Evolutionary conservation across 2,888 invertebrate genomes (phyloP), one percentile per base, ranked within the genome.

Genomic region (Erebia aethiops): DNA sequence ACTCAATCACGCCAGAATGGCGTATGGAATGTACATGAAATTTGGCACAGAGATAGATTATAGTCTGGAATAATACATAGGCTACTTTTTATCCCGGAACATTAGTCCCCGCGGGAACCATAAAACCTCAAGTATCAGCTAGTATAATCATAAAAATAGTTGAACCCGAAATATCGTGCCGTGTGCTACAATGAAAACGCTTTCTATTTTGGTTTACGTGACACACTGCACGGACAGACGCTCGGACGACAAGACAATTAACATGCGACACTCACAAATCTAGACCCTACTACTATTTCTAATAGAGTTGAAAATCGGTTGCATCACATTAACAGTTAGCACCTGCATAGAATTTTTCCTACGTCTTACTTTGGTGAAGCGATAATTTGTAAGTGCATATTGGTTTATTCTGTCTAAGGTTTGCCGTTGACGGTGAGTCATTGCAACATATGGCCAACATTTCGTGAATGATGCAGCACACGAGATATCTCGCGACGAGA

Each of bases 161-260:
- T 4, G 8, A 51, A 51, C 16, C 7, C 21, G 14, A 49, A 57
- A 64, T 62, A 35, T 58, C 68, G 69, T 69, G 67, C 35, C 75
- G 72, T 71, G 21, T 54, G n/a, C 14, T 11, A 35, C 57, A 77
- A 75, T 76, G 76, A 74, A 67, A 71, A 77, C 77, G 67, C 18
- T 51, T 52, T 14, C 58, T 70, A 69, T 56, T 67, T 65, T 71
- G 69, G 74, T 72, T 74, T 80, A 80, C 81, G 81, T 81, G 80
- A 80, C 80, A 69, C 64, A 72, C 60, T 74, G 72, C 80, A 80
- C 78, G 80, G 73, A 77, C 76, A 82, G 80, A 82, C 82, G 71
- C 69, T 63, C 77, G 72, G 82, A 77, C 81, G 81, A 77, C 80
- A 71, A 21, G 57, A 69, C 70, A 74, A 75, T 76, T 71, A 72